Evolutionary conservation across 2,797 vertebrate species (phyloP).

Genomic region (Pipistrellus nathusii): DNA sequence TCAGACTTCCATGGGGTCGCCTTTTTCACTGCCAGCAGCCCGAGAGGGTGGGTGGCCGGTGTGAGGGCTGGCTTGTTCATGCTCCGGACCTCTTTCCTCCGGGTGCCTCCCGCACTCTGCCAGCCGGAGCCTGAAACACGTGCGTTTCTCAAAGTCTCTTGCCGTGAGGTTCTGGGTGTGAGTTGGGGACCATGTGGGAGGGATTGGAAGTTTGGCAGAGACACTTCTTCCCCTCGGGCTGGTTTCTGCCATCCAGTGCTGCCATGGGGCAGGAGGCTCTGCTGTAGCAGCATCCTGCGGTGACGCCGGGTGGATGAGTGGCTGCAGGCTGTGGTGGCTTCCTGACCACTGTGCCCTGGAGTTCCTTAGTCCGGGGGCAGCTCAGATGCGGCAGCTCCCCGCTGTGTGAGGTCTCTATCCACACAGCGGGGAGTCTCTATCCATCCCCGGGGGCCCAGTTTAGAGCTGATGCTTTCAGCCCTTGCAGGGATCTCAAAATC

Average conservation of each 20-base stretch:
- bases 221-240: not conserved
- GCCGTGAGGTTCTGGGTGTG: not conserved
- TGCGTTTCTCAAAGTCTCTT: not conserved
- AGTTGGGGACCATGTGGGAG: not conserved
- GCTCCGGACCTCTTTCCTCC: not conserved
- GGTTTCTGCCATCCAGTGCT: not conserved
- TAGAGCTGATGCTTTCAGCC: not conserved
- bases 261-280: not conserved
- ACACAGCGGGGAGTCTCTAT: no score
- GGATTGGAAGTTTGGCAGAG: not conserved
- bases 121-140: not conserved
- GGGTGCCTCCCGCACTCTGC: not conserved
- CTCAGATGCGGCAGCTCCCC: not conserved
- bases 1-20: fast-evolving
- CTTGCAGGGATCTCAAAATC: not conserved
- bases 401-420: not conserved
- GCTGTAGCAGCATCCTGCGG: fast-evolving
- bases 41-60: not conserved
- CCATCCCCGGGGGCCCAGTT: not conserved
- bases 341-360: no score
- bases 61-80: not conserved
- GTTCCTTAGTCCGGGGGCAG: no score
- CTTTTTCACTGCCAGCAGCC: not conserved
- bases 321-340: no score
- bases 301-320: no score